These are phyloP conservation scores for Gibbula magus DNA, from an alignment of 2,888 invertebrate genomes.

Conservation along the genomic window DNA sequence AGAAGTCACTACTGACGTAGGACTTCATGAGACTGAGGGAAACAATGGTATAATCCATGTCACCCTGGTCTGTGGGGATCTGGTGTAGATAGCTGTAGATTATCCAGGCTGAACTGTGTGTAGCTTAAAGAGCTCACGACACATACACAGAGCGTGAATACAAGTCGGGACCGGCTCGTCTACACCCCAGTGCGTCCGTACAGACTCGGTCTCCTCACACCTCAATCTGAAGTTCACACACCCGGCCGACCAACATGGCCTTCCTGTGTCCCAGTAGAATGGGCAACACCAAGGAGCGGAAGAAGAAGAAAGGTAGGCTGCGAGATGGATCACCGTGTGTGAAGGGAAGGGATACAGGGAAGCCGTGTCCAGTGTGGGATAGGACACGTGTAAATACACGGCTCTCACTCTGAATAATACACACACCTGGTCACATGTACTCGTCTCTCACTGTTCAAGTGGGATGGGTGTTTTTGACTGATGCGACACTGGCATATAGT, in stretches of 20 bases:
- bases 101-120: too few species aligned
- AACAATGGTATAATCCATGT: too few species aligned
- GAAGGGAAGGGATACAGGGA: background rate
- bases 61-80: too few species aligned
- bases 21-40: too few species aligned
- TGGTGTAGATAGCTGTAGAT: too few species aligned
- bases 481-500: too few species aligned
- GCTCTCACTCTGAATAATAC: background rate
- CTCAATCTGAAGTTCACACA: background rate
- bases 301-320: conserved; percentile 40
- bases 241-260: conserved; percentile 43
- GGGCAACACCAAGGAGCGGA: conserved; percentile 47
- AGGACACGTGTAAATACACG: background rate
- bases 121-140: too few species aligned
- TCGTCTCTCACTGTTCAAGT: too few species aligned
- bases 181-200: too few species aligned
- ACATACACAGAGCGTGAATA: background rate
- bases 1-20: too few species aligned
- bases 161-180: background rate
- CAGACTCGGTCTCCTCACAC: background rate
- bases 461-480: too few species aligned
- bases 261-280: conserved; percentile 60
- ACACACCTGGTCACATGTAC: too few species aligned
- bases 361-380: background rate
- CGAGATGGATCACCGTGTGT: background rate